phyloP scores from a whole-genome alignment of 2,888 invertebrate species.

The Scrobipalpa atriplicella region DNA sequence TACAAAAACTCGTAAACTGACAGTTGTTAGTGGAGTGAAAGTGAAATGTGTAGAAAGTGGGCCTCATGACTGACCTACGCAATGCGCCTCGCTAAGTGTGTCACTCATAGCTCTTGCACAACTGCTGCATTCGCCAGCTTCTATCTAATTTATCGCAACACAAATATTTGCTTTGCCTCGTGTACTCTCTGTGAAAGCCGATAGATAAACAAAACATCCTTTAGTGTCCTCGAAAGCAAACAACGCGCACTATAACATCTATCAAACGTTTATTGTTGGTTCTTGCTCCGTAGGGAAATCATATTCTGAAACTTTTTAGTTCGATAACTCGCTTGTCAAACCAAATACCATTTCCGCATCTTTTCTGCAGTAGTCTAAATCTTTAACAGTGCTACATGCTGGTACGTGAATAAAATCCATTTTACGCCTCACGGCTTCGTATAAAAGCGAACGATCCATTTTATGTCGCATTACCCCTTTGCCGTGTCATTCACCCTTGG shows the following conservation, averaged over 20 bases:
- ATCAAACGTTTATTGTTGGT: background rate
- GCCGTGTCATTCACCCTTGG: constrained; percentile 51
- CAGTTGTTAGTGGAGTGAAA: constrained; percentile 59
- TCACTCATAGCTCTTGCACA: constrained; percentile 49
- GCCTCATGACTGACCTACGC: constrained; percentile 70
- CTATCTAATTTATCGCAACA: constrained; percentile 17
- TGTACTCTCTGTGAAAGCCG: constrained; percentile 4
- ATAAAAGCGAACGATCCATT: constrained; percentile 60
- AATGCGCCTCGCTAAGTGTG: constrained; percentile 54
- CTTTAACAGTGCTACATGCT: background rate
- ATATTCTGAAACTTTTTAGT: background rate
- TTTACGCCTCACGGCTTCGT: constrained; percentile 33
- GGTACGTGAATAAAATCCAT: constrained; percentile 26
- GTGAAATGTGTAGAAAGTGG: constrained; percentile 72
- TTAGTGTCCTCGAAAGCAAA: background rate
- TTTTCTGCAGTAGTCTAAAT: background rate
- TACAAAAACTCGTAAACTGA: constrained; percentile 36
- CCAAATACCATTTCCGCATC: background rate
- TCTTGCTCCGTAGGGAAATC: constrained; percentile 4
- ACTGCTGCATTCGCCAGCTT: constrained; percentile 28
- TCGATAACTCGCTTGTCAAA: constrained; percentile 3
- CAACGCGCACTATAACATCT: background rate
- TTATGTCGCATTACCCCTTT: constrained; percentile 54
- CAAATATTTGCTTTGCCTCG: constrained; percentile 24
- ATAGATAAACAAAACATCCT: constrained; percentile 1